Evolutionary conservation across 2,888 invertebrate genomes (phyloP).

Genomic region (Hirtodrosophila duncani): DNA sequence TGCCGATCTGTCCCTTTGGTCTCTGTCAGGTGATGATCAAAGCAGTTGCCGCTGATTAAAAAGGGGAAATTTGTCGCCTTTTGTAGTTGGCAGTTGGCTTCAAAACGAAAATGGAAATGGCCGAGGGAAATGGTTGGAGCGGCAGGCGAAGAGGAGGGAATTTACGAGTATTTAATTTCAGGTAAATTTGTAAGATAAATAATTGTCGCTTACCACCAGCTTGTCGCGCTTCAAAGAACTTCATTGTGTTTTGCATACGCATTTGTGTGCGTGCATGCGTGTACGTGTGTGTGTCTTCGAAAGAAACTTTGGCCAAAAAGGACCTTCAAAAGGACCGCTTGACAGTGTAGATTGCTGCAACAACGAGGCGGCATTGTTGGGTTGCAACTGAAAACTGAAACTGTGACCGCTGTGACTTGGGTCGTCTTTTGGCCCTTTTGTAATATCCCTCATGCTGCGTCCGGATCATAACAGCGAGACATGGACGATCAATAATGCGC

Average conservation of each 20-base stretch:
- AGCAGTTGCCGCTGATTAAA: conserved; percentile 68
- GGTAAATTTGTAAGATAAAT: conserved; percentile 72
- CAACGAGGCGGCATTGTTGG: conserved; percentile 53
- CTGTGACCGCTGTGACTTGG: conserved; percentile 1
- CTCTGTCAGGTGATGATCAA: conserved; percentile 47
- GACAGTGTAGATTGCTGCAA: conserved; percentile 45
- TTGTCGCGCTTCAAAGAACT: conserved; percentile 63
- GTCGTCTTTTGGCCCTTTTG: conserved; percentile 25
- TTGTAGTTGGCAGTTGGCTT: conserved; percentile 37
- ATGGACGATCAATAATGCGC: conserved; percentile 63
- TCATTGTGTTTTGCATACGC: conserved; percentile 69
- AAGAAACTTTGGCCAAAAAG: conserved; percentile 35
- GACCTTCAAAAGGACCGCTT: conserved; percentile 35
- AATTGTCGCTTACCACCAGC: conserved; percentile 61
- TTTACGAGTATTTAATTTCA: conserved; percentile 72
- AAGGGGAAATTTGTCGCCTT: conserved; percentile 71
- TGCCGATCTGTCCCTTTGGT: no score
- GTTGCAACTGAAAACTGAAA: conserved; percentile 23
- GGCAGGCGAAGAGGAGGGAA: no score
- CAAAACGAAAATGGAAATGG: conserved; percentile 18
- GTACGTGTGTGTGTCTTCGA: conserved; percentile 22
- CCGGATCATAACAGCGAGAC: conserved; percentile 72
- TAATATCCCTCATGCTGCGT: conserved; percentile 60
- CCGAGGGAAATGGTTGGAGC: no score
- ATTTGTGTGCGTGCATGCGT: conserved; percentile 11